Evolutionary conservation across 2,113 vertebrate species (phyloP).

Genomic region (Zapornia atra): DNA sequence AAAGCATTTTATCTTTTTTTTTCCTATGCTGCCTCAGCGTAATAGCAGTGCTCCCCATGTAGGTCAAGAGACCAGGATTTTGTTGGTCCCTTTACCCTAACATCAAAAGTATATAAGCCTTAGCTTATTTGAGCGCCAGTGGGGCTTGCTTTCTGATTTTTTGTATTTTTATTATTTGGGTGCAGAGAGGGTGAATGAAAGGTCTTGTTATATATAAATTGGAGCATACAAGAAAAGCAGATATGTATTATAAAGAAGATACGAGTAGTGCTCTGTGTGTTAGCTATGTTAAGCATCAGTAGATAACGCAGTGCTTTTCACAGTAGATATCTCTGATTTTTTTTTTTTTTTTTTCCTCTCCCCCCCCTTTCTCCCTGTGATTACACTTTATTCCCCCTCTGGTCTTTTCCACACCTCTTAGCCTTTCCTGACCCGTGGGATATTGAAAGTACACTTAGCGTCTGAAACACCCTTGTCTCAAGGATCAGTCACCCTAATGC

Average conservation of each 20-base stretch:
- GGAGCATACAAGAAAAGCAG: background rate
- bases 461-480: background rate
- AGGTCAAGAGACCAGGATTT: slow-evolving; percentile 43
- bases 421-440: background rate
- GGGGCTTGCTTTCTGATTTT: background rate
- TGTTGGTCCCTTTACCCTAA: background rate
- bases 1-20: slow-evolving; percentile 47
- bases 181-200: background rate
- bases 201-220: slow-evolving; percentile 9
- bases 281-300: slow-evolving; percentile 21
- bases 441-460: background rate
- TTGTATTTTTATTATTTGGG: background rate
- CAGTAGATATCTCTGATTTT: background rate
- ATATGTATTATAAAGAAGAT: background rate
- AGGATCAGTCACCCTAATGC: background rate
- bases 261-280: background rate
- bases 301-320: background rate
- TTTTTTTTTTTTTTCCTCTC: background rate
- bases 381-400: background rate
- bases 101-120: background rate
- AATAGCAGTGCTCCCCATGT: slow-evolving; percentile 28
- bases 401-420: background rate
- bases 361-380: background rate
- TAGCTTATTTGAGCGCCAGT: background rate
- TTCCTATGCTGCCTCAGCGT: slow-evolving; percentile 19